A percentile compares a stretch with the other conserved stretches of the same genome.
These are phyloP conservation scores for Oryzias melastigma DNA, from an alignment of 2,113 vertebrate genomes.

Conservation along the genomic window DNA sequence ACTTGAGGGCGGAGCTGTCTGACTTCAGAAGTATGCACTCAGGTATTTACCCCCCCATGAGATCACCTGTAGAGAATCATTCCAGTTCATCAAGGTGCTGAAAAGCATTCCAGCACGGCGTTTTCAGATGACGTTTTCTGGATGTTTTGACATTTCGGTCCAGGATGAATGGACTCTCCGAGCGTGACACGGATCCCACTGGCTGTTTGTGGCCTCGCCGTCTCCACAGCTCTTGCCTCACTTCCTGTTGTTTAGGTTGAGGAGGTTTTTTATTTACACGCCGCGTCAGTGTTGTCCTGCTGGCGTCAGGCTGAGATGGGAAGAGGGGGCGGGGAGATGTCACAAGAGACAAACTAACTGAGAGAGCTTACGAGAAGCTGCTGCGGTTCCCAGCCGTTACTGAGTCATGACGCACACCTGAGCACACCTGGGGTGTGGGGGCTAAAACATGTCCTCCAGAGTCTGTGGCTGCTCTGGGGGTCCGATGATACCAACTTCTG, in stretches of 20 bases:
- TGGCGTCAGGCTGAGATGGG: slow-evolving; percentile 43
- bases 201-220: slow-evolving; percentile 23
- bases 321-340: slow-evolving; percentile 23
- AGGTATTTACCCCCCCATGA: slow-evolving; percentile 60
- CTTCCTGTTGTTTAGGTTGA: slow-evolving; percentile 57
- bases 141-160: not conserved
- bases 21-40: slow-evolving; percentile 19
- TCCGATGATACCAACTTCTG: too few species aligned
- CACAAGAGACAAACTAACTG: slow-evolving; percentile 4
- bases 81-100: slow-evolving; percentile 28
- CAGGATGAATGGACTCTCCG: not conserved
- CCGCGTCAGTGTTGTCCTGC: slow-evolving; percentile 35
- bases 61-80: slow-evolving; percentile 10
- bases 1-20: slow-evolving; percentile 3
- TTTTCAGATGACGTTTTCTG: too few species aligned
- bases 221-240: slow-evolving; percentile 18
- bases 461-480: too few species aligned
- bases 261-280: slow-evolving; percentile 52
- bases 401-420: slow-evolving; percentile 23
- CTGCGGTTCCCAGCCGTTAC: not conserved
- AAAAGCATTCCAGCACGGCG: slow-evolving; percentile 12
- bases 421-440: not conserved
- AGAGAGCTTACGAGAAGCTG: slow-evolving; percentile 20
- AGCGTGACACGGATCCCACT: slow-evolving; percentile 4
- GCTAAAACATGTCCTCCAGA: slow-evolving; percentile 2